Conservation (phyloP, 2,797 vertebrate species). For the Macroramphosus scolopax region DNA sequence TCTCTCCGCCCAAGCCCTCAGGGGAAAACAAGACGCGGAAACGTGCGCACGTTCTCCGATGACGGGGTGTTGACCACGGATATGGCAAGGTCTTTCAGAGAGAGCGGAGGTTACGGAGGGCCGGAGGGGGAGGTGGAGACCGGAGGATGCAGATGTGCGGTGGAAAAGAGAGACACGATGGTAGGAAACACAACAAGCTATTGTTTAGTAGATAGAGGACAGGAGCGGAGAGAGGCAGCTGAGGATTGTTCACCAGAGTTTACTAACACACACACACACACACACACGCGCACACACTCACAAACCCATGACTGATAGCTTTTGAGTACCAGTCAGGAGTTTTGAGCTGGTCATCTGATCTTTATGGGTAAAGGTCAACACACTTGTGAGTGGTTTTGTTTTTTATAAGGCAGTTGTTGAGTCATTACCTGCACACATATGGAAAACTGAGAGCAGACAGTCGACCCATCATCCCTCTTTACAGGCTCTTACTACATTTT, state of each 20-base stretch:
- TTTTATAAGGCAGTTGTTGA: background rate
- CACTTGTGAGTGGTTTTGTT: slow-evolving; percentile 8
- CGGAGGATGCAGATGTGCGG: slow-evolving; percentile 77
- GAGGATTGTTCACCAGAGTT: slow-evolving; percentile 55
- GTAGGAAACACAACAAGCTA: slow-evolving; percentile 76
- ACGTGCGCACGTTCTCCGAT: slow-evolving; percentile 29
- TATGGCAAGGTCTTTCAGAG: slow-evolving; percentile 48
- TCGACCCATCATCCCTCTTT: no score
- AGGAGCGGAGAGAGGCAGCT: slow-evolving; percentile 64
- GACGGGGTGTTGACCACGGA: slow-evolving; percentile 43
- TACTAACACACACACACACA: slow-evolving; percentile 19
- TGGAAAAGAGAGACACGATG: slow-evolving; percentile 63
- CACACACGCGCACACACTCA: slow-evolving; percentile 12
- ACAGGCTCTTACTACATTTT: no score
- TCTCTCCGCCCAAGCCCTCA: slow-evolving; percentile 34
- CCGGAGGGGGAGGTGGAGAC: slow-evolving; percentile 40
- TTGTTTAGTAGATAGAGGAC: slow-evolving; percentile 71
- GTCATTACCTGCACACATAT: slow-evolving; percentile 17
- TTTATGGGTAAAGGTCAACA: slow-evolving; percentile 19
- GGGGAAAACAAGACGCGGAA: slow-evolving; percentile 48
- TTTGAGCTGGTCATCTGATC: slow-evolving; percentile 35
- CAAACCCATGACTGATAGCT: slow-evolving; percentile 15
- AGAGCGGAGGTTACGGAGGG: slow-evolving; percentile 46
- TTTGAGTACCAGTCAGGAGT: slow-evolving; percentile 26
- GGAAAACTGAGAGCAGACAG: no score